These are phyloP conservation scores for Ailurus styani DNA, from an alignment of 2,113 vertebrate genomes.

Conservation along the genomic window DNA sequence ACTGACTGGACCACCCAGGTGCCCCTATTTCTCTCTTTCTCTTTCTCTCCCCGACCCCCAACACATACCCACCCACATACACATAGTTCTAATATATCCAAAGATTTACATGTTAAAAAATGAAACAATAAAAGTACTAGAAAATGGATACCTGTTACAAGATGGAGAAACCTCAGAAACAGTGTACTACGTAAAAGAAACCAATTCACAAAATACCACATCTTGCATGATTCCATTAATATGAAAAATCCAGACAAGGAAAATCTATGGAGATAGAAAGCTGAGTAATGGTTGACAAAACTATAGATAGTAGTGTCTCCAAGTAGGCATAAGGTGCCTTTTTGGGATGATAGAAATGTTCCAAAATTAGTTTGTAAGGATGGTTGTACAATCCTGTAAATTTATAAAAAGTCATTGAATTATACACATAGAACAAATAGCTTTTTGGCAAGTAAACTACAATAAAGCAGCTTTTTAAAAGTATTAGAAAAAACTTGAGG, in stretches of 20 bases:
- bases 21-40: not conserved
- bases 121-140: not conserved
- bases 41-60: not conserved
- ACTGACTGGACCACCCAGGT: not conserved
- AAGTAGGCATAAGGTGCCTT: not conserved
- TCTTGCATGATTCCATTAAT: not conserved
- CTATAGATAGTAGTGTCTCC: not conserved
- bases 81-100: not conserved
- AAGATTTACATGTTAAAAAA: not conserved
- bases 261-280: not conserved
- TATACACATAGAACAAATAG: not conserved
- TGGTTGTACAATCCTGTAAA: not conserved
- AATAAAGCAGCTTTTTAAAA: not conserved
- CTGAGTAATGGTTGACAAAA: not conserved
- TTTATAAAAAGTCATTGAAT: not conserved
- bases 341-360: not conserved
- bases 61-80: not conserved
- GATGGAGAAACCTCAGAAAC: not conserved
- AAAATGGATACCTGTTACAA: not conserved
- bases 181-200: not conserved
- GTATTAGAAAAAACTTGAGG: not conserved
- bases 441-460: not conserved
- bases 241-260: not conserved
- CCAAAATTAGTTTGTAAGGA: not conserved
- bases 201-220: not conserved